Percentiles rank a stretch among this genome's conserved stretches.
Evolutionary conservation across 37 sponge, comb jelly and placozoan species (phyloP).

Genomic region (Cliona cf. orientalis): DNA sequence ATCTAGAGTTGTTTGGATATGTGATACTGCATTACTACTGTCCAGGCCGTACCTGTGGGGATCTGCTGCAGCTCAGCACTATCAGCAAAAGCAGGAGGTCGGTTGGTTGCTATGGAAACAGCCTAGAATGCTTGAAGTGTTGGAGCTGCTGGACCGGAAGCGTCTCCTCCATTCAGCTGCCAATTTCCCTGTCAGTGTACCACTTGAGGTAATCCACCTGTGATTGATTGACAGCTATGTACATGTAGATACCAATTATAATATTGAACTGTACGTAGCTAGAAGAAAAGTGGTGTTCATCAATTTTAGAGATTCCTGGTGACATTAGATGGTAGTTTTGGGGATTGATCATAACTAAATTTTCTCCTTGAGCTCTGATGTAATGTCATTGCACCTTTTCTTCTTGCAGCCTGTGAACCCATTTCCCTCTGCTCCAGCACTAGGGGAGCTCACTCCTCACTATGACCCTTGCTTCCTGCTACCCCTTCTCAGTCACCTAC

Average conservation of each 20-base stretch:
- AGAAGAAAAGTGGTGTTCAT: no score
- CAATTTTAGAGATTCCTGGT: no score
- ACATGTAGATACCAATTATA: no score
- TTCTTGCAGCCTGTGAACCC: constrained; percentile 52
- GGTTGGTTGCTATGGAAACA: constrained; percentile 72
- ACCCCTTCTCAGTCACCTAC: constrained; percentile 64
- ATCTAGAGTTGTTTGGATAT: background rate
- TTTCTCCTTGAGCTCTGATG: no score
- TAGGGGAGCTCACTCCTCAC: background rate
- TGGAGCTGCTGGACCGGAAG: constrained; percentile 26
- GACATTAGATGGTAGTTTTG: no score
- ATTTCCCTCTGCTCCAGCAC: background rate
- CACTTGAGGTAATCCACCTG: constrained; percentile 25
- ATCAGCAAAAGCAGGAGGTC: constrained; percentile 30
- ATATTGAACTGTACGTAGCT: no score
- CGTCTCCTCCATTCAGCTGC: constrained; percentile 13
- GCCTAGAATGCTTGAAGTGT: constrained; percentile 44
- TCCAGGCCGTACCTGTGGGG: constrained; percentile 70
- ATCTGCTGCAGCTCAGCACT: constrained; percentile 44
- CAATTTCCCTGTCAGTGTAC: constrained; percentile 22
- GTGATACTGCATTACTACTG: background rate
- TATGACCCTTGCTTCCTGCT: constrained; percentile 84
- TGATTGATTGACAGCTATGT: background rate
- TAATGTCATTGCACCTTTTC: background rate
- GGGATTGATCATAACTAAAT: no score